phyloP scores from a whole-genome alignment of 2,888 invertebrate genomes.

The Marronus borbonicus region DNA sequence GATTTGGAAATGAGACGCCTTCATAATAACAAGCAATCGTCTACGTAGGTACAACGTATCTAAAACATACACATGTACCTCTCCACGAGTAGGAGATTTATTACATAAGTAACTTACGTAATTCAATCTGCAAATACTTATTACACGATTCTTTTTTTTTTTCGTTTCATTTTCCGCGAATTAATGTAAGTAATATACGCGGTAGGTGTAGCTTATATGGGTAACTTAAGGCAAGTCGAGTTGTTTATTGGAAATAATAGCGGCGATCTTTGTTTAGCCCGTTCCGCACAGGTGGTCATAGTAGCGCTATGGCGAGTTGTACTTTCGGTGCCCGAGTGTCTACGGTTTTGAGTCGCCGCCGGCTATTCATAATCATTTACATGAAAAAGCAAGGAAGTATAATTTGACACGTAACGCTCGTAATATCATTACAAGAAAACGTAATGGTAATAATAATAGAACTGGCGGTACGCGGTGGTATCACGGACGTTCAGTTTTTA shows the following conservation, averaged over 20 bases:
- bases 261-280: slow-evolving; percentile 43
- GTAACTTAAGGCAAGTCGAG: slow-evolving; percentile 24
- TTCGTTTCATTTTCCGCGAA: slow-evolving; percentile 42
- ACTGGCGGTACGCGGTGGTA: neutral
- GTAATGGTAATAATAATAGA: slow-evolving; percentile 31
- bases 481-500: slow-evolving; percentile 24
- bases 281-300: slow-evolving; percentile 43
- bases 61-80: neutral
- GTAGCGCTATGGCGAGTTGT: slow-evolving; percentile 19
- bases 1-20: too few relatives aligned
- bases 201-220: slow-evolving; percentile 24
- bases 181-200: slow-evolving; percentile 41
- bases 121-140: slow-evolving; percentile 32
- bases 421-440: slow-evolving; percentile 36
- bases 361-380: slow-evolving; percentile 39
- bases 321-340: slow-evolving; percentile 45
- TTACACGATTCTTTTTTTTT: slow-evolving; percentile 33
- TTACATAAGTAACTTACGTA: slow-evolving; percentile 43
- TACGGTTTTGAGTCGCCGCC: slow-evolving; percentile 43
- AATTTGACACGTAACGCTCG: slow-evolving; percentile 43
- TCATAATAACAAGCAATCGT: too few relatives aligned
- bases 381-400: slow-evolving; percentile 40
- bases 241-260: slow-evolving; percentile 46
- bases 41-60: neutral
- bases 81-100: slow-evolving; percentile 10